These are phyloP conservation scores for Ophioninae sp. DNA, from an alignment of 2,888 invertebrate genomes.

Conservation along the genomic window DNA sequence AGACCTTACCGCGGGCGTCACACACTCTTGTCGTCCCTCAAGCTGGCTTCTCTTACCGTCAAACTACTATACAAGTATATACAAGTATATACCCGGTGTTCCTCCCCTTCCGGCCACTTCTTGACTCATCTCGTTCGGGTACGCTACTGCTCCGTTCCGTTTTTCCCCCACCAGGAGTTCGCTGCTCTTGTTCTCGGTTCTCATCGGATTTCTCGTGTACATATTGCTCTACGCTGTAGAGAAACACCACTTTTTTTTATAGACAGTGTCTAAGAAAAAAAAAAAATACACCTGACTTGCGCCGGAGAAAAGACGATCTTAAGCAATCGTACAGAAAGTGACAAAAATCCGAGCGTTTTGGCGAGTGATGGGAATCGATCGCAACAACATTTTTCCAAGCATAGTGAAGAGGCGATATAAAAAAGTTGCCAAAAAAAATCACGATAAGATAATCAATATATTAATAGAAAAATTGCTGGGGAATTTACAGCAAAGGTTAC, in stretches of 20 bases:
- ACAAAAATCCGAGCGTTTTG: too few species aligned
- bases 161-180: background rate
- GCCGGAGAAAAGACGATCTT: background rate
- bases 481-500: too few species aligned
- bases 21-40: conserved; percentile 63
- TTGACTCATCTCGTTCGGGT: conserved; percentile 16
- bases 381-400: too few species aligned
- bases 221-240: conserved; percentile 10
- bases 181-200: conserved; percentile 23
- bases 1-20: conserved; percentile 77
- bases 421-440: too few species aligned
- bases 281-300: background rate
- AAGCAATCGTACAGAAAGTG: too few species aligned
- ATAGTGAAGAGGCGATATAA: too few species aligned
- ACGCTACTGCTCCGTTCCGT: background rate
- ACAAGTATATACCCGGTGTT: background rate
- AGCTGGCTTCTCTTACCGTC: conserved; percentile 28
- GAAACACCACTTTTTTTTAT: background rate
- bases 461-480: too few species aligned
- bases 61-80: background rate
- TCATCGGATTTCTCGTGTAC: conserved; percentile 8
- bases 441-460: too few species aligned
- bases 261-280: background rate
- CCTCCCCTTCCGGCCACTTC: conserved; percentile 9
- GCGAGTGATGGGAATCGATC: too few species aligned